Percentiles rank a stretch among this genome's conserved stretches.
Evolutionary conservation across 2,113 vertebrate species (phyloP).

Genomic region (Gnathonemus longibarbis): DNA sequence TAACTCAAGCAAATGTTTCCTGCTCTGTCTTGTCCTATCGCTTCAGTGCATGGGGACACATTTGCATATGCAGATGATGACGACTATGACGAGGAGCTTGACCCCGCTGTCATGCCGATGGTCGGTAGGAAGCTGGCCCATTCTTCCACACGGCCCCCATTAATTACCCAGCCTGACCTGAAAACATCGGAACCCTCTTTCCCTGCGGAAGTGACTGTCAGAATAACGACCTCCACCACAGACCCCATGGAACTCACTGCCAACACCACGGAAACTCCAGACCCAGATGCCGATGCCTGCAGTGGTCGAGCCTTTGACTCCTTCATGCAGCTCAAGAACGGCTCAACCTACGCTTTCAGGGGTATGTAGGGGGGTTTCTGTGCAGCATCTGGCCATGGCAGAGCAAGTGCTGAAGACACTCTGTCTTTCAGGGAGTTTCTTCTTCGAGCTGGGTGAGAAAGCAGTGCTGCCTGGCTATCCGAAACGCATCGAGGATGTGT

Average conservation of each 20-base stretch:
- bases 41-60: constrained; percentile 79
- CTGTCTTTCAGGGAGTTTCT: constrained; percentile 67
- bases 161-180: background rate
- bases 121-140: background rate
- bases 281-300: constrained; percentile 61
- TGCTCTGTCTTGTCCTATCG: constrained; percentile 20
- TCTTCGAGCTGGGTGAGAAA: constrained; percentile 77
- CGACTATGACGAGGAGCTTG: constrained; percentile 50
- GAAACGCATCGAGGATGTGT: constrained; percentile 81
- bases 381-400: no score
- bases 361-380: constrained; percentile 54
- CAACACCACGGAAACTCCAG: constrained; percentile 9
- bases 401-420: constrained; percentile 14
- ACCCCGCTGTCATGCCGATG: background rate
- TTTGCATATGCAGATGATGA: constrained; percentile 74
- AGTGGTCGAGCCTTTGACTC: constrained; percentile 76
- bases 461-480: constrained; percentile 76
- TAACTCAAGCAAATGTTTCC: background rate
- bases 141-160: background rate
- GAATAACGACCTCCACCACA: background rate
- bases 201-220: constrained; percentile 30
- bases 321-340: constrained; percentile 86
- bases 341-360: constrained; percentile 85
- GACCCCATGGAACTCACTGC: background rate
- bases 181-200: background rate